phyloP scores from a whole-genome alignment of 2,113 vertebrate species.

The Pristiophorus japonicus region DNA sequence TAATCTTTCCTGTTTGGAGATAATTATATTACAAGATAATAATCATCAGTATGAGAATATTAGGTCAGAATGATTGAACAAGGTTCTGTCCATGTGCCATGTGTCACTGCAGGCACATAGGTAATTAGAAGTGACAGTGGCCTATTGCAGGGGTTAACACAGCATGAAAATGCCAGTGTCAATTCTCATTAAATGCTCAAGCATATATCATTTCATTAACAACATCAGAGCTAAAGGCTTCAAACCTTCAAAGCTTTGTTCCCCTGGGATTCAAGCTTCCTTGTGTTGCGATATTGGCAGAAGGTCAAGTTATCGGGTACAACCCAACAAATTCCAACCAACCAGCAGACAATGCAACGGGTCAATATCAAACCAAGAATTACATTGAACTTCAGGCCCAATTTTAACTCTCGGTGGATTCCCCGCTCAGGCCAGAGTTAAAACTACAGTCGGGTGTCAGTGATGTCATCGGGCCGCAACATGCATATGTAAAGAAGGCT shows the following conservation, averaged over 20 bases:
- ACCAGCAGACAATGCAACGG: neutral
- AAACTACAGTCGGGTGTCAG: no score
- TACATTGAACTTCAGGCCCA: neutral
- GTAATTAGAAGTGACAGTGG: neutral
- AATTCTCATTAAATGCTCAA: slow-evolving; percentile 3
- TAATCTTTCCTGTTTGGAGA: neutral
- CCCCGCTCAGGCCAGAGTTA: no score
- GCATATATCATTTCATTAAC: slow-evolving; percentile 22
- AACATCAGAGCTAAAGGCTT: neutral
- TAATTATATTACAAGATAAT: neutral
- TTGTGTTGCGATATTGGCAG: neutral
- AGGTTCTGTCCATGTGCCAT: neutral
- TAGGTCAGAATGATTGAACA: neutral
- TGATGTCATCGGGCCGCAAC: no score
- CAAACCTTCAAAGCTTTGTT: neutral
- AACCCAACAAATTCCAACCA: neutral
- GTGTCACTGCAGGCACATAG: neutral
- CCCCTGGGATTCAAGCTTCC: neutral
- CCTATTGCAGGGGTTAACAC: neutral
- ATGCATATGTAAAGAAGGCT: no score
- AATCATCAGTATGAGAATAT: neutral
- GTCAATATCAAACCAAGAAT: neutral
- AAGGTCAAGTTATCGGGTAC: neutral
- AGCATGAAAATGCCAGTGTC: neutral
- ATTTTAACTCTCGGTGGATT: no score